phyloP scores from a whole-genome alignment of 2,113 vertebrate genomes.

The Emydura subglobosa region DNA sequence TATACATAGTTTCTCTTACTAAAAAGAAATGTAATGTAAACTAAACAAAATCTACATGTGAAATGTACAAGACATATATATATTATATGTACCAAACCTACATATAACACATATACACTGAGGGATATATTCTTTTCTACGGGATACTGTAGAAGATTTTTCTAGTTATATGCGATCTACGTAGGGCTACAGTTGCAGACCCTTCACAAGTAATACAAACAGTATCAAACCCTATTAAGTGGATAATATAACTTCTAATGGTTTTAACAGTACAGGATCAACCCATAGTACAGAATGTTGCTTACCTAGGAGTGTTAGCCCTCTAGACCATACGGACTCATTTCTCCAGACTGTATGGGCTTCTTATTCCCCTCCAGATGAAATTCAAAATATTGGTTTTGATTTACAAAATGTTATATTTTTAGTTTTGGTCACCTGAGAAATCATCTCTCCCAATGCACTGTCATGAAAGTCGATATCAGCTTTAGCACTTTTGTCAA shows the following conservation, averaged over 20 bases:
- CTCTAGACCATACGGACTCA: neutral
- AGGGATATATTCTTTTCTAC: no score
- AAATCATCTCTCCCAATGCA: neutral
- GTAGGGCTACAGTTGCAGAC: neutral
- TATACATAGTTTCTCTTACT: neutral
- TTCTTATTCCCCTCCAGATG: neutral
- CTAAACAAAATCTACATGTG: neutral
- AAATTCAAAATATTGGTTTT: neutral
- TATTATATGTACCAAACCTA: no score
- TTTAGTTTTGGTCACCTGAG: neutral
- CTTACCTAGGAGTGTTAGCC: neutral
- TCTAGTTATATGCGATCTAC: neutral
- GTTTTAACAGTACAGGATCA: neutral
- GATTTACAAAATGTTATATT: neutral
- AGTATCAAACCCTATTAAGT: neutral
- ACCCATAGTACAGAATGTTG: neutral
- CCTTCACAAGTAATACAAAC: neutral
- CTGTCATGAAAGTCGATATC: neutral
- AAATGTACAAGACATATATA: no score
- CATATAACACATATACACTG: no score
- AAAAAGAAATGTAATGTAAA: neutral
- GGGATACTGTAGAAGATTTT: no score
- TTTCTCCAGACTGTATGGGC: neutral
- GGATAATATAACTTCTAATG: neutral
- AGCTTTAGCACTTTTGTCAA: neutral